Conservation (phyloP, 2,113 vertebrate genomes). For the Neopipo cinnamomea region DNA sequence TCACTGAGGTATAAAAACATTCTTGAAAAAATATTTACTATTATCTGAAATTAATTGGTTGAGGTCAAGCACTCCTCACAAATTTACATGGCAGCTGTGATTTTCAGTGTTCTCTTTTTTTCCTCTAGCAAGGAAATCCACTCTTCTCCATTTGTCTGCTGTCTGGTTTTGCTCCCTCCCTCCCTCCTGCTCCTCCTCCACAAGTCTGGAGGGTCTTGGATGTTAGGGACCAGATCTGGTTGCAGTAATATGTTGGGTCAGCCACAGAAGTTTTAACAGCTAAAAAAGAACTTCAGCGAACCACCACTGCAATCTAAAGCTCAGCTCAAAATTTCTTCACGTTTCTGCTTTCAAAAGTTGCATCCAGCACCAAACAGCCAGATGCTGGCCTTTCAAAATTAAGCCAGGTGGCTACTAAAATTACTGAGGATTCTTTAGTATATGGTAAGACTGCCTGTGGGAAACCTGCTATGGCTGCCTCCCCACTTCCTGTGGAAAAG, state of each 20-base stretch:
- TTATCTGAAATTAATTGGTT: conserved; percentile 7
- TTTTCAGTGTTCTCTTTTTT: neutral
- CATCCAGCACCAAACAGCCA: neutral
- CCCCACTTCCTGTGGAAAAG: neutral
- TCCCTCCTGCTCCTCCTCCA: too few species aligned
- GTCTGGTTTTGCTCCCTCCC: neutral
- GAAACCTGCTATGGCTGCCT: neutral
- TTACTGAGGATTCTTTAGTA: neutral
- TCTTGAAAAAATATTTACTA: neutral
- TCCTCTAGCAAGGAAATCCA: neutral
- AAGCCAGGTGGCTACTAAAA: neutral
- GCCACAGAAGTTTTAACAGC: neutral
- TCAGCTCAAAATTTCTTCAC: neutral
- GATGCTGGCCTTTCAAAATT: neutral
- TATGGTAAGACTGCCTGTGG: neutral
- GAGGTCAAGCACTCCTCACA: neutral
- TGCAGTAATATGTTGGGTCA: neutral
- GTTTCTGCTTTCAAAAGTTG: neutral
- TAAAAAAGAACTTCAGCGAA: neutral
- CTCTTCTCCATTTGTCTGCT: neutral
- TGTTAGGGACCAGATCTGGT: neutral
- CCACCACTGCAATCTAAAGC: neutral
- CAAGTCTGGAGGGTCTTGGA: neutral
- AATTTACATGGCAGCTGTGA: neutral
- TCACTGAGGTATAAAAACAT: neutral